phyloP scores from a whole-genome alignment of 2,797 vertebrate genomes.

The Acanthiza pusilla region DNA sequence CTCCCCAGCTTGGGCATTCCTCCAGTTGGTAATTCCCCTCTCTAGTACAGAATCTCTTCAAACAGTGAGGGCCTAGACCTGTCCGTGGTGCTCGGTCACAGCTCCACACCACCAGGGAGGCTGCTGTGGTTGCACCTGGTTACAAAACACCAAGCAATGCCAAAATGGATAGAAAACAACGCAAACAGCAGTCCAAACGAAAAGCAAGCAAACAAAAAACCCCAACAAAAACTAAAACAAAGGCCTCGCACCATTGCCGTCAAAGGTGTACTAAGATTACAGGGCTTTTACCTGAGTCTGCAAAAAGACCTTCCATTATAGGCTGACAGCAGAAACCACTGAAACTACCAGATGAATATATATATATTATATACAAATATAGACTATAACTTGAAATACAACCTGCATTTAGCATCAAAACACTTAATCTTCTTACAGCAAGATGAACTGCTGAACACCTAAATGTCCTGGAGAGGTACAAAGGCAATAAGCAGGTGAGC shows the following conservation, averaged over 20 bases:
- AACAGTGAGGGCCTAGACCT: background rate
- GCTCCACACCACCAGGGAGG: fast-evolving
- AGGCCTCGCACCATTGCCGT: background rate
- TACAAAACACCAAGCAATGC: background rate
- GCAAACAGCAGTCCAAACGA: background rate
- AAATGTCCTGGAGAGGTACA: background rate
- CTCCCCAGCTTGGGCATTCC: background rate
- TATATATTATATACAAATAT: background rate
- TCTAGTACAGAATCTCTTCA: background rate
- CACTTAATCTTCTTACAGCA: background rate
- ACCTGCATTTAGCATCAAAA: background rate
- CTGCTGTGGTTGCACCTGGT: background rate
- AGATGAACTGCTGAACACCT: background rate
- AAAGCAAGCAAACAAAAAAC: background rate
- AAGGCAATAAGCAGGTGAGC: background rate
- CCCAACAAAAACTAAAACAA: background rate
- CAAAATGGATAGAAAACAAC: background rate
- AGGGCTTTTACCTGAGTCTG: background rate
- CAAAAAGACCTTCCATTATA: background rate
- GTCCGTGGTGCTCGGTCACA: constrained; percentile 55
- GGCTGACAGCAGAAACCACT: background rate
- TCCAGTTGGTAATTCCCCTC: background rate
- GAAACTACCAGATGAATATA: background rate
- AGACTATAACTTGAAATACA: background rate
- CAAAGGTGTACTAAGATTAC: background rate